These are phyloP conservation scores for Neoaliturus tenellus DNA, from an alignment of 2,888 invertebrate genomes.

Conservation along the genomic window DNA sequence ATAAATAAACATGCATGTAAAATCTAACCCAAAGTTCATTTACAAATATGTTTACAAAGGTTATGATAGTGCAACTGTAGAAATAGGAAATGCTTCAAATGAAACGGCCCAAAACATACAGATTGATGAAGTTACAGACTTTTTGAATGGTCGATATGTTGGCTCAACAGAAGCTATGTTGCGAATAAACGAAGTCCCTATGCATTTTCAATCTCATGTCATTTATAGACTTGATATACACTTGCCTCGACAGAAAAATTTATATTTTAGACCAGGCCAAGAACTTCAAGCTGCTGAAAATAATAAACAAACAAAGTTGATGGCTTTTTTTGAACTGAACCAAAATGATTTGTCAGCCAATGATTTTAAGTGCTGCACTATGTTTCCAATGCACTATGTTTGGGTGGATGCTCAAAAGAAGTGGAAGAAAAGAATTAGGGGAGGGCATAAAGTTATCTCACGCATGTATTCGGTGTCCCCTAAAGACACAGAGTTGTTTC, in stretches of 20 bases:
- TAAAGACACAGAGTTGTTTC: neutral
- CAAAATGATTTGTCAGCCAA: constrained; percentile 6
- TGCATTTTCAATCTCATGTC: constrained; percentile 18
- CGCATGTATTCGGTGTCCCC: neutral
- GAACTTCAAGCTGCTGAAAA: neutral
- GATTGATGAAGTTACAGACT: too few species aligned
- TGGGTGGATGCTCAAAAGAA: neutral
- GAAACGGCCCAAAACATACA: too few species aligned
- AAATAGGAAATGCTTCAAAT: too few species aligned
- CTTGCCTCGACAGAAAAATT: constrained; percentile 2
- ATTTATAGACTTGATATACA: constrained; percentile 13
- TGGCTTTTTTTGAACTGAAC: constrained; percentile 12
- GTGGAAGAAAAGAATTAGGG: neutral
- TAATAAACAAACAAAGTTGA: neutral
- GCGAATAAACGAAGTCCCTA: too few species aligned
- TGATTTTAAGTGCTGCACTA: neutral
- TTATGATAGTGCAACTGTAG: too few species aligned
- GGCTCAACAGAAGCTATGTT: too few species aligned
- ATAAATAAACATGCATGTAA: too few species aligned
- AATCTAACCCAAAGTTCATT: too few species aligned
- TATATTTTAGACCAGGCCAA: neutral
- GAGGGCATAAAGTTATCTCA: constrained; percentile 17
- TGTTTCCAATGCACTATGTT: neutral
- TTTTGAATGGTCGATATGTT: too few species aligned
- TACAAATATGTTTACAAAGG: too few species aligned